Evolutionary conservation across 2,797 vertebrate species (phyloP), one percentile per base, ranked within the genome.

Genomic region (Paedocypris micromegethes): DNA sequence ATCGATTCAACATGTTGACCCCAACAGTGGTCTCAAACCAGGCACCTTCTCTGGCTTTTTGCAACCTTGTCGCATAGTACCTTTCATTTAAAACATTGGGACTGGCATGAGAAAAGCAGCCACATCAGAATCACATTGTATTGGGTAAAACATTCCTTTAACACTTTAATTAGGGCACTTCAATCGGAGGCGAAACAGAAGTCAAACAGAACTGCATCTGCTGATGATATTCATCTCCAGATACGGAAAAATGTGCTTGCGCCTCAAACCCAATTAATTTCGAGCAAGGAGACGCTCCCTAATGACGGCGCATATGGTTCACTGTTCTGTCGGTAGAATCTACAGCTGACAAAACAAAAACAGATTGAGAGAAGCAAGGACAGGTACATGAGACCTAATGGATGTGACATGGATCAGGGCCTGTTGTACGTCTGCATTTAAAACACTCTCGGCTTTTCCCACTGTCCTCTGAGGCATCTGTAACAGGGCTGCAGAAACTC

Each of bases 361-460:
- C 57, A 44, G 38, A 68, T 7, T 56, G 48, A 65, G 62, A 38
- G 55, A 37, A 58, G 39, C 58, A 48, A 23, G 68, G 74, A 75
- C 76, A 76, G 66, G 48, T 76, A 71, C 66, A 70, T 70, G 70
- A 73, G 64, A 63, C 72, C 63, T 75, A 72, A 78, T 72, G 72
- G 74, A 78, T 78, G 72, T 64, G 63, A 58, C 58, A 66, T 23
- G 53, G 52, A 63, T 40, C 50, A 62, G 58, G 49, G 55, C 52
- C 42, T 50, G 48, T n/a, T 60, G 43, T 55, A 56, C 42, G 39
- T 48, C 46, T 43, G 38, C 50, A 69, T 75, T 67, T 58, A 70
- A 60, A 58, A 66, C 52, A 64, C 53, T 69, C 54, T 68, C 58
- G 53, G 42, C 58, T 65, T 74, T 58, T 47, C 5, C n/a, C 23